Percentiles rank a stretch among this genome's conserved stretches.
phyloP scores from a whole-genome alignment of 2,888 invertebrate genomes.

The Physocephala rufipes region DNA sequence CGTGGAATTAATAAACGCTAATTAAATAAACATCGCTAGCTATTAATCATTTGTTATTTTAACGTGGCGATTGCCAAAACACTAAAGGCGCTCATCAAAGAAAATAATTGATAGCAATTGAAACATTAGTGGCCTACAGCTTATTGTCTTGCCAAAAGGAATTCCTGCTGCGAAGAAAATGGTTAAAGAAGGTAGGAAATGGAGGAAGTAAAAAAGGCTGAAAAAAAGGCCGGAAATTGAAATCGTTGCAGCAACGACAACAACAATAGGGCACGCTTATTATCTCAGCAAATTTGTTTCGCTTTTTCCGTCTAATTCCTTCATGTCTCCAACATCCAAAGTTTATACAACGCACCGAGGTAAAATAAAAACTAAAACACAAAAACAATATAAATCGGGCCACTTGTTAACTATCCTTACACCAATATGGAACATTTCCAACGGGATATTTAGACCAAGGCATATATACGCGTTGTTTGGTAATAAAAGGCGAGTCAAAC shows the following conservation, averaged over 20 bases:
- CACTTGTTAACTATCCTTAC: constrained; percentile 59
- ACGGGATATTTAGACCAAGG: constrained; percentile 20
- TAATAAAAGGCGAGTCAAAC: too few relatives aligned
- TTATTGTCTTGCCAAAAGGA: constrained; percentile 36
- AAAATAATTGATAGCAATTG: constrained; percentile 46
- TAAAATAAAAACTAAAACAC: constrained; percentile 40
- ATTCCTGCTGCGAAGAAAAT: constrained; percentile 12
- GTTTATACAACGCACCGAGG: constrained; percentile 13
- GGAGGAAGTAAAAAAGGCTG: background rate
- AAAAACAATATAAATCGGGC: constrained; percentile 59
- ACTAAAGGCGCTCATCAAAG: constrained; percentile 48
- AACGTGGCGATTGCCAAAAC: constrained; percentile 43
- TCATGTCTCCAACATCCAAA: background rate
- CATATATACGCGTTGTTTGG: too few relatives aligned
- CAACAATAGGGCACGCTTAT: background rate
- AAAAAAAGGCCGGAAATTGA: constrained; percentile 18
- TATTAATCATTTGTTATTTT: constrained; percentile 58
- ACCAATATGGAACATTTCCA: constrained; percentile 47
- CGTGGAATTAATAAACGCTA: constrained; percentile 36
- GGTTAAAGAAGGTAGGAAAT: constrained; percentile 7
- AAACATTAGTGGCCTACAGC: constrained; percentile 42
- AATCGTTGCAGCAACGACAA: constrained; percentile 25
- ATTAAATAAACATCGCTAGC: constrained; percentile 53
- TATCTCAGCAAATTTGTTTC: too few relatives aligned
- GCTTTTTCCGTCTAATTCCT: too few relatives aligned